Conservation (phyloP, 2,113 vertebrate species). For the Podocnemis expansa region DNA sequence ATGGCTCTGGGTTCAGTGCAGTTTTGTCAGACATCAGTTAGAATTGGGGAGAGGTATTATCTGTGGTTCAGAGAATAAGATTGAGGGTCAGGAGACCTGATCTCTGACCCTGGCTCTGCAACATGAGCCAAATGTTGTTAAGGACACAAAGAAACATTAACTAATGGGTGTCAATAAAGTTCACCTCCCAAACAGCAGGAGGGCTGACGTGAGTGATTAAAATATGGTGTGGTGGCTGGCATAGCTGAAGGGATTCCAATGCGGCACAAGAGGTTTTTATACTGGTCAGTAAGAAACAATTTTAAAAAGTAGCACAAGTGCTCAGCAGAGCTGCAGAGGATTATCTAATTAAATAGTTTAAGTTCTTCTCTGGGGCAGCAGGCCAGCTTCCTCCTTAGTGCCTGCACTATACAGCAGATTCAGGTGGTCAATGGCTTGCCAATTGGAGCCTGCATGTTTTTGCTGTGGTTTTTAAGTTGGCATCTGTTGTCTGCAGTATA, state of each 20-base stretch:
- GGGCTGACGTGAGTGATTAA: neutral
- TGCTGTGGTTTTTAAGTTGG: neutral
- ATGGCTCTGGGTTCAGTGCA: neutral
- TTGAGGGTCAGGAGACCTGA: neutral
- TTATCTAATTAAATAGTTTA: neutral
- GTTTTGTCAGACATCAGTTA: neutral
- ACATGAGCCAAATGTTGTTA: too few species aligned
- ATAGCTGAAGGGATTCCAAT: neutral
- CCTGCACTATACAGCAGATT: neutral
- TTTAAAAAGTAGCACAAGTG: neutral
- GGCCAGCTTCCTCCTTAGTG: neutral
- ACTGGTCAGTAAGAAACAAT: neutral
- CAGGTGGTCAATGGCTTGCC: neutral
- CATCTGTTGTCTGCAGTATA: neutral
- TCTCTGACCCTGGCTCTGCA: neutral
- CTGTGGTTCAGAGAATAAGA: too few species aligned
- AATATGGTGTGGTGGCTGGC: neutral
- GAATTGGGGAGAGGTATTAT: neutral
- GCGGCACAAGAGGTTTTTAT: neutral
- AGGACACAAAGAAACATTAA: neutral
- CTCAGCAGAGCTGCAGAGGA: neutral
- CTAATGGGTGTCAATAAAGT: neutral
- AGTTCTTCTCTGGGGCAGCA: neutral
- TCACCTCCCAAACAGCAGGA: neutral
- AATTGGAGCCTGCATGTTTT: neutral